These are phyloP conservation scores for Dicentrarchus labrax DNA, from an alignment of 2,113 vertebrate genomes.

Conservation along the genomic window DNA sequence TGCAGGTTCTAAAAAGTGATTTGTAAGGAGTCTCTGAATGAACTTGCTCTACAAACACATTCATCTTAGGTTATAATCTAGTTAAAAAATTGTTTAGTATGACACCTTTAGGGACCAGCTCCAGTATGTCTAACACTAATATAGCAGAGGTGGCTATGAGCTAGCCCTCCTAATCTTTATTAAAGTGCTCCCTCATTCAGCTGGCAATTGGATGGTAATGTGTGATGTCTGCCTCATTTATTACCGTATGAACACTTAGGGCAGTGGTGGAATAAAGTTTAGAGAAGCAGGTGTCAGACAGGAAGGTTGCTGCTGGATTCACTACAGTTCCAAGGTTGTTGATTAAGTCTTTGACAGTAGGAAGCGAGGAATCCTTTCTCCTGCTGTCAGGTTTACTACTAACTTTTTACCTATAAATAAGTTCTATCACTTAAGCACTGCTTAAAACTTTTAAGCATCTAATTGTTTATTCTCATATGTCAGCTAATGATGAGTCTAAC, in stretches of 20 bases:
- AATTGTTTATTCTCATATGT: background rate
- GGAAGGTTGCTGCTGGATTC: background rate
- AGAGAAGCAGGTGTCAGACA: background rate
- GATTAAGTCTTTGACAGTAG: background rate
- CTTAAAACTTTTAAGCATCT: too few relatives aligned
- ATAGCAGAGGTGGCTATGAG: constrained; percentile 18
- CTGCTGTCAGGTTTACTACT: background rate
- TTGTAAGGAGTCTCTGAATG: background rate
- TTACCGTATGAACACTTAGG: constrained; percentile 2
- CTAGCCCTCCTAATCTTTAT: constrained; percentile 37
- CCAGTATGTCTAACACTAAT: constrained; percentile 1
- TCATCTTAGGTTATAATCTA: background rate
- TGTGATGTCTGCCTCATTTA: constrained; percentile 12
- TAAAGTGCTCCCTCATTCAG: constrained; percentile 29
- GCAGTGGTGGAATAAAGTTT: background rate
- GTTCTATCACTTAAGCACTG: background rate
- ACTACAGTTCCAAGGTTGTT: background rate
- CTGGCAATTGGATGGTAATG: constrained; percentile 22
- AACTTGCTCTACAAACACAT: background rate
- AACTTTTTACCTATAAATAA: background rate
- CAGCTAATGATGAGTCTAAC: background rate
- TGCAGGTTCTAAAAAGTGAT: background rate
- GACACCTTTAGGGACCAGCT: background rate
- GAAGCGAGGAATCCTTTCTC: background rate
- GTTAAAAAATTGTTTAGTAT: background rate